Conservation (phyloP, 2,797 vertebrate genomes). For the Eulemur coronatus region DNA sequence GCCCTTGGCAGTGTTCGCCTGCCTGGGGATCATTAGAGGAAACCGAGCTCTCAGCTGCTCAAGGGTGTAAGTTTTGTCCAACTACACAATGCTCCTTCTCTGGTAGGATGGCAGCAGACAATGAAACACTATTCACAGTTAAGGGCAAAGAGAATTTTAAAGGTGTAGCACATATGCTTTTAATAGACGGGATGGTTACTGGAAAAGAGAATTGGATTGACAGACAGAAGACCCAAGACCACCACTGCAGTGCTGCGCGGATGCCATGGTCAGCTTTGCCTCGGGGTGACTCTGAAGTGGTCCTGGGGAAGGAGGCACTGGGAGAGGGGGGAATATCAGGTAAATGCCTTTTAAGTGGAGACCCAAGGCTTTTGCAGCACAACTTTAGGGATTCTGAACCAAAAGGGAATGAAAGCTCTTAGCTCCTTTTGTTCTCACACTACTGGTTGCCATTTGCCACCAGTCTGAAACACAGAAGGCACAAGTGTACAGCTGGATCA, state of each 20-base stretch:
- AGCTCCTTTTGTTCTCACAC: neutral
- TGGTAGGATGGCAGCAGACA: conserved; percentile 29
- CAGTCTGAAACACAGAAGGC: neutral
- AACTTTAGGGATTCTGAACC: neutral
- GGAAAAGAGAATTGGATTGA: neutral
- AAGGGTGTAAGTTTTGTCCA: conserved; percentile 78
- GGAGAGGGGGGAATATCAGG: neutral
- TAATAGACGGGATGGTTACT: neutral
- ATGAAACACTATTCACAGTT: conserved; percentile 32
- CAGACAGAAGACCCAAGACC: neutral
- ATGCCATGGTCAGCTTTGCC: neutral
- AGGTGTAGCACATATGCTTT: conserved; percentile 20
- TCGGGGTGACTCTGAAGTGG: neutral
- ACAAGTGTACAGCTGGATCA: neutral
- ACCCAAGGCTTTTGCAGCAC: neutral
- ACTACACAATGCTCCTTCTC: conserved; percentile 57
- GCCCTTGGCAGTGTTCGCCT: conserved; percentile 75
- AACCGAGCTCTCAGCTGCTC: conserved; percentile 79
- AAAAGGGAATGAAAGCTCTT: neutral
- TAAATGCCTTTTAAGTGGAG: neutral
- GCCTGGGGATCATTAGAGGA: conserved; percentile 76
- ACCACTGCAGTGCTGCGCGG: too few species aligned
- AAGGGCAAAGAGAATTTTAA: conserved; percentile 66
- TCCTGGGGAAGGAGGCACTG: neutral
- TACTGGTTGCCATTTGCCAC: neutral